Conservation (phyloP, 2,113 vertebrate genomes). For the Gadus chalcogrammus region DNA sequence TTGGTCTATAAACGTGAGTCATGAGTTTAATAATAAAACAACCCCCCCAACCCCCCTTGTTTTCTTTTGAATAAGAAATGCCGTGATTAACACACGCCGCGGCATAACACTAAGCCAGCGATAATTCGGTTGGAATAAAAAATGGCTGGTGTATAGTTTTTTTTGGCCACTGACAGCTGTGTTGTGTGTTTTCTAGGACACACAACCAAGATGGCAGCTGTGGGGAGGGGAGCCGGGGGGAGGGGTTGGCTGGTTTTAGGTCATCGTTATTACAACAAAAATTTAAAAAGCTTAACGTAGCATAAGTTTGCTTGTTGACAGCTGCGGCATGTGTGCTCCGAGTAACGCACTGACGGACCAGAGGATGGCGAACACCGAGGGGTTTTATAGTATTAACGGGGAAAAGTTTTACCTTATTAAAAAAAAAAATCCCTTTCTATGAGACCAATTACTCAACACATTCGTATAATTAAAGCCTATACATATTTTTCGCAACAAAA, state of each 20-base stretch:
- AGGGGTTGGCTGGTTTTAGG: slow-evolving; percentile 62
- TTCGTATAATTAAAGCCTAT: slow-evolving; percentile 59
- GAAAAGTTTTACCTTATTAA: slow-evolving; percentile 58
- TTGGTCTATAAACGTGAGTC: too few relatives aligned
- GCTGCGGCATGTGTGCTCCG: slow-evolving; percentile 61
- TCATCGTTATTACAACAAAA: slow-evolving; percentile 71
- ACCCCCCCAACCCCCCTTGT: background rate
- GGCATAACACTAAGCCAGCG: slow-evolving; percentile 60
- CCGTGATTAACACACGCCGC: slow-evolving; percentile 54
- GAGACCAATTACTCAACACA: slow-evolving; percentile 53
- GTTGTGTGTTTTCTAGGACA: slow-evolving; percentile 75
- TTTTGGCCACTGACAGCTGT: slow-evolving; percentile 65
- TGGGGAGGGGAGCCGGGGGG: too few relatives aligned
- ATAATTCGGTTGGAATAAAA: slow-evolving; percentile 67
- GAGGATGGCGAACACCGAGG: slow-evolving; percentile 38
- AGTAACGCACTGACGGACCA: slow-evolving; percentile 3
- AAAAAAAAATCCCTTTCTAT: slow-evolving; percentile 41
- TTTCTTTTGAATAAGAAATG: background rate
- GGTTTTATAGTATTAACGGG: slow-evolving; percentile 52
- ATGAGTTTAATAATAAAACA: background rate
- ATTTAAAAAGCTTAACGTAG: slow-evolving; percentile 69
- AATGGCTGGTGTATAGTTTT: slow-evolving; percentile 62
- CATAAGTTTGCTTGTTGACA: slow-evolving; percentile 68
- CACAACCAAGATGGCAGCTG: slow-evolving; percentile 71
- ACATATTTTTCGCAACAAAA: slow-evolving; percentile 55